Percentiles rank a stretch among this genome's conserved stretches.
Evolutionary conservation across 1,140 invertebrate species (phyloP).

Genomic region (Asbolus verrucosus): DNA sequence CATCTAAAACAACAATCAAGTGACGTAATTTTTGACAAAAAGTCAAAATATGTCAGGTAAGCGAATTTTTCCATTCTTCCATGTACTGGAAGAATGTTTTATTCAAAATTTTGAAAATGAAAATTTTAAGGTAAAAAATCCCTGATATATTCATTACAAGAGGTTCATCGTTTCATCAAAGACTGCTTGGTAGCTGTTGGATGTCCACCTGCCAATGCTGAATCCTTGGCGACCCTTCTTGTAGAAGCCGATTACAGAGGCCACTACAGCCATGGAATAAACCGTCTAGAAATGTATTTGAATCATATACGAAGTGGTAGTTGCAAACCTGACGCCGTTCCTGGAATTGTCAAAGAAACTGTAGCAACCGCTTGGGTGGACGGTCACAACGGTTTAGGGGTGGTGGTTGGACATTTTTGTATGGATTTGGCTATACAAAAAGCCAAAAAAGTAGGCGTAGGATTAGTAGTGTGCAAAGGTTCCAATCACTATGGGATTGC

Average conservation of each 20-base stretch:
- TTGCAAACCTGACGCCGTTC: conserved; percentile 68
- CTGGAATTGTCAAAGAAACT: conserved; percentile 80
- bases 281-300: conserved; percentile 81
- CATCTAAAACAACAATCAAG: no score
- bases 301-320: conserved; percentile 71
- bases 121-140: background rate
- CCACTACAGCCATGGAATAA: conserved; percentile 92
- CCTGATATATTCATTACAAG: conserved; percentile 66
- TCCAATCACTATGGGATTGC: conserved; percentile 94
- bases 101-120: no score
- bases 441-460: conserved; percentile 84
- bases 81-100: no score
- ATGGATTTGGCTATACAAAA: conserved; percentile 92
- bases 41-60: no score
- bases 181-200: conserved; percentile 80
- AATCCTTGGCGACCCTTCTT: conserved; percentile 80
- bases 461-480: conserved; percentile 68
- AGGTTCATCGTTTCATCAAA: conserved; percentile 80
- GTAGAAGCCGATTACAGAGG: conserved; percentile 87
- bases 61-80: no score
- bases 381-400: conserved; percentile 86
- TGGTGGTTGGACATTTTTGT: conserved; percentile 89
- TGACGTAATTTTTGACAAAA: no score
- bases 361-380: conserved; percentile 86
- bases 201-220: conserved; percentile 73